Conservation (phyloP, 1,140 invertebrate species). For the Arctopsyche grandis region DNA sequence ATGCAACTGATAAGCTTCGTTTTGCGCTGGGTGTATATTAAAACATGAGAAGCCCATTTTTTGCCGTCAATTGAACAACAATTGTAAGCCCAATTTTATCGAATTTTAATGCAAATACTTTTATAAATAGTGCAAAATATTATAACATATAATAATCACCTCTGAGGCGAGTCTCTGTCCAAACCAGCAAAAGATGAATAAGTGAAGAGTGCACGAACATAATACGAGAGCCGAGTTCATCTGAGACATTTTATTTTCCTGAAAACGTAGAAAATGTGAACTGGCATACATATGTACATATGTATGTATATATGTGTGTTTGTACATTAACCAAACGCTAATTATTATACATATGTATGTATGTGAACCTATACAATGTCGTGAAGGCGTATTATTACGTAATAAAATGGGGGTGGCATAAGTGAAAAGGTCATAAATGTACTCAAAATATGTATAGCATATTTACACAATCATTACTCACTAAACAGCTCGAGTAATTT, state of each 20-base stretch:
- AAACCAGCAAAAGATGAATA: slow-evolving; percentile 20
- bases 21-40: background rate
- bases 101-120: background rate
- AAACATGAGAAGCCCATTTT: background rate
- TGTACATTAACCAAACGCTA: no score
- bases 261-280: slow-evolving; percentile 1
- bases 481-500: no score
- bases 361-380: no score
- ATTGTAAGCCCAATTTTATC: background rate
- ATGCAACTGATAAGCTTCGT: no score
- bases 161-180: background rate
- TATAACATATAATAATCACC: background rate
- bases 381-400: no score
- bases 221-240: background rate
- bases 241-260: background rate
- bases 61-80: background rate
- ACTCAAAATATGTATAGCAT: no score
- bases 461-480: no score
- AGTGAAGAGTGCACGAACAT: background rate
- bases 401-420: no score
- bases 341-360: no score
- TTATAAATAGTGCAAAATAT: background rate
- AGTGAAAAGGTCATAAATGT: no score
- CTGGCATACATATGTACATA: no score
- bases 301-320: no score